Evolutionary conservation across 2,113 vertebrate genomes (phyloP).

Genomic region (Seriola aureovittata): DNA sequence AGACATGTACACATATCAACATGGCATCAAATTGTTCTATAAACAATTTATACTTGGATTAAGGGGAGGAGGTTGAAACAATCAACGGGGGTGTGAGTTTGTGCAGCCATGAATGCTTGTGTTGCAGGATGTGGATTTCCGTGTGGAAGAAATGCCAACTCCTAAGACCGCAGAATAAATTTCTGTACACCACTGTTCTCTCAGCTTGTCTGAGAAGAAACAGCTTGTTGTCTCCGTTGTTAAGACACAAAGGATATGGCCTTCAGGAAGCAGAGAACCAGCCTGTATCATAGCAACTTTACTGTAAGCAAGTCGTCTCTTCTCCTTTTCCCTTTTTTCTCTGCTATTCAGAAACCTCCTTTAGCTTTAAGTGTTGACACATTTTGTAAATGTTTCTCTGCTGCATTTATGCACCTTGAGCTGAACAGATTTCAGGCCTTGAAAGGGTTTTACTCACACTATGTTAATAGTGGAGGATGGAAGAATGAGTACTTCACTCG

Average conservation of each 20-base stretch:
- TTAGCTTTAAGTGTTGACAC: neutral
- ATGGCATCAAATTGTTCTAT: conserved; percentile 44
- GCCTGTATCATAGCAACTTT: conserved; percentile 4
- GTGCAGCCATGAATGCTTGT: conserved; percentile 9
- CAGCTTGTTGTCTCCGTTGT: conserved; percentile 14
- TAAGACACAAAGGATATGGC: neutral
- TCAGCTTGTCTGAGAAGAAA: conserved; percentile 3
- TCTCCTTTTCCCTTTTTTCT: neutral
- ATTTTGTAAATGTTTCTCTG: neutral
- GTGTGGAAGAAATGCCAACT: conserved; percentile 13
- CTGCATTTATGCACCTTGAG: neutral
- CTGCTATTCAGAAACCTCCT: neutral
- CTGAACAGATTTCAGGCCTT: conserved; percentile 7
- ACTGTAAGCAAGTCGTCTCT: neutral
- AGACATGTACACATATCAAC: conserved; percentile 9
- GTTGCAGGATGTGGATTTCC: conserved; percentile 28
- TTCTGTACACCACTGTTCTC: neutral
- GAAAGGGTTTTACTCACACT: neutral
- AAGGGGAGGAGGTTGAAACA: conserved; percentile 1
- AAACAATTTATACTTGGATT: conserved; percentile 44
- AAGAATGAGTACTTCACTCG: neutral
- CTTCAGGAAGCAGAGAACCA: neutral
- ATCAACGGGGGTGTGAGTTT: neutral
- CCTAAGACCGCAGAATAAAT: neutral
- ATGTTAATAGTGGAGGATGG: neutral